Conservation (phyloP, 2,113 vertebrate genomes). For the Carassius carassius region DNA sequence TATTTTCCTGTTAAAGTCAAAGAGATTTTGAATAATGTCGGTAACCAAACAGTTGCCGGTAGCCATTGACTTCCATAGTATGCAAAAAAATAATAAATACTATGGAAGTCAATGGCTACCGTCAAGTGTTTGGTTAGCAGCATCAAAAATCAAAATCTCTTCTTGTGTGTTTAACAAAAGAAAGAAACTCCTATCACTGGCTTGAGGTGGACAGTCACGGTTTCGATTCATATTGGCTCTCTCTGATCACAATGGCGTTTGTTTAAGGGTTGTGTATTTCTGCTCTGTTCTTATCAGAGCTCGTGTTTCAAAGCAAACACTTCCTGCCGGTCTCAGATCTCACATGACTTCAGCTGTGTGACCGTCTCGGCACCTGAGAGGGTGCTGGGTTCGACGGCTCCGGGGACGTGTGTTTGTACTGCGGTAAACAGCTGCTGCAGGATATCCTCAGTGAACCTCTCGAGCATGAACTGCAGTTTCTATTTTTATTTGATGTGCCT, state of each 20-base stretch:
- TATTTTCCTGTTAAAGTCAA: too few species aligned
- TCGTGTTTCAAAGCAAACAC: constrained; percentile 10
- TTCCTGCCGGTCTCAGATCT: background rate
- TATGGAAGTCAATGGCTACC: too few species aligned
- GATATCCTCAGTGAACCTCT: background rate
- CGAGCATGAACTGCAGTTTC: background rate
- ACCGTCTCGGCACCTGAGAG: background rate
- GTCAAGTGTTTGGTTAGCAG: too few species aligned
- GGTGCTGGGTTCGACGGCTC: background rate
- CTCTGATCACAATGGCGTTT: background rate
- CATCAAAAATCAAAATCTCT: too few species aligned
- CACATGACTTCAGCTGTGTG: background rate
- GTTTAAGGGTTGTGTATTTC: background rate
- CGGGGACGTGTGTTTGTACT: too few species aligned
- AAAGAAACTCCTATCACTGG: too few species aligned
- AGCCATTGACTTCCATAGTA: too few species aligned
- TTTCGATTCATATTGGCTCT: background rate
- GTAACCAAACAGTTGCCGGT: too few species aligned
- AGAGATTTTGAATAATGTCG: too few species aligned
- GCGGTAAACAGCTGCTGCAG: background rate
- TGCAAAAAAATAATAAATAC: too few species aligned
- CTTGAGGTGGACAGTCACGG: too few species aligned
- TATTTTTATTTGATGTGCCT: background rate
- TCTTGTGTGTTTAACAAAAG: too few species aligned
- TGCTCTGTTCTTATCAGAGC: constrained; percentile 9